These are phyloP conservation scores for Hyles vespertilio DNA, from an alignment of 1,140 invertebrate species.

Conservation along the genomic window DNA sequence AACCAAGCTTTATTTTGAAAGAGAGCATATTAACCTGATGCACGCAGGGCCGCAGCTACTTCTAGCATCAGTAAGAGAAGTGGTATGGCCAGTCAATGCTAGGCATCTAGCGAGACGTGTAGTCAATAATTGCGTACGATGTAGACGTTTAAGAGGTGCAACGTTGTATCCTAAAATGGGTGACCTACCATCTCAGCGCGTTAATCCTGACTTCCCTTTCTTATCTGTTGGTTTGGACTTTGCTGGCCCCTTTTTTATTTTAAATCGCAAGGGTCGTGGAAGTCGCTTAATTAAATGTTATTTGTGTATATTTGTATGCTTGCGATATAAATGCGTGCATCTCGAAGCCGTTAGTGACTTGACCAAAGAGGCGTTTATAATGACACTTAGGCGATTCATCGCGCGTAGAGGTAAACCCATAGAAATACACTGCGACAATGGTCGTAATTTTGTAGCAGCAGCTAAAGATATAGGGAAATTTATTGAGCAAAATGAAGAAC, in stretches of 20 bases:
- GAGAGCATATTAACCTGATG: conserved; percentile 6
- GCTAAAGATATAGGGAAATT: conserved; percentile 12
- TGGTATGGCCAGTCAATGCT: conserved; percentile 19
- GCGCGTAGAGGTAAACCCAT: background rate
- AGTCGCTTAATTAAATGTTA: conserved; percentile 27
- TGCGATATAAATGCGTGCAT: too few relatives aligned
- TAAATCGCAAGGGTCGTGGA: conserved; percentile 7
- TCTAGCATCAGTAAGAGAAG: conserved; percentile 8
- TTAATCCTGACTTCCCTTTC: conserved; percentile 17
- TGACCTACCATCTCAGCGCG: conserved; percentile 26
- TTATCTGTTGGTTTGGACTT: conserved; percentile 36
- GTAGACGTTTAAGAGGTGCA: conserved; percentile 6
- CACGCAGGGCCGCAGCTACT: conserved; percentile 15
- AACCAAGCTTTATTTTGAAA: conserved; percentile 12
- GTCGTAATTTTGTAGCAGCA: conserved; percentile 20
- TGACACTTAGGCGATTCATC: too few relatives aligned
- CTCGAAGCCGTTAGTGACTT: too few relatives aligned
- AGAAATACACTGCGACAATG: conserved; percentile 18
- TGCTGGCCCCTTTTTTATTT: conserved; percentile 36
- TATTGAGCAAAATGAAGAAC: conserved; percentile 10
- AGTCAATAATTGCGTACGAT: conserved; percentile 9
- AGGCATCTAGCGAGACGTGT: conserved; percentile 6
- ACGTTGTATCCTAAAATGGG: conserved; percentile 11
- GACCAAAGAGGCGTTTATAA: too few relatives aligned
- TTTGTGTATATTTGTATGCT: background rate